Conservation (phyloP, 1,140 invertebrate species). For the Aporrectodea caliginosa region DNA sequence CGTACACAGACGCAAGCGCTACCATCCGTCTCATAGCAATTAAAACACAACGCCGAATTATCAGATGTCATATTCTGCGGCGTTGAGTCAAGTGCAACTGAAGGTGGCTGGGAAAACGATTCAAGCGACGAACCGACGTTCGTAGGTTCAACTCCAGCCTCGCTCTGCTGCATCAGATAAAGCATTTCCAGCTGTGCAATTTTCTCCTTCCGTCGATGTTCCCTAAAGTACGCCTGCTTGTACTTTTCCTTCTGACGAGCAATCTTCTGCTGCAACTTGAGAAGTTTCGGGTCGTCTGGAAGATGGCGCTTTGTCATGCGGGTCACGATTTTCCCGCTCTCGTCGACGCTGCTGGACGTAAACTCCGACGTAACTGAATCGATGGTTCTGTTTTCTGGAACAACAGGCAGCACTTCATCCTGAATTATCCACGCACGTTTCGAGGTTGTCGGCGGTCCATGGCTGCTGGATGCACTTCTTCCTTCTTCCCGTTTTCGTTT, state of each 20-base stretch:
- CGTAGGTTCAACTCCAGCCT: slow-evolving; percentile 39
- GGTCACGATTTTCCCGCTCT: slow-evolving; percentile 7
- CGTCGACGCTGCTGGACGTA: slow-evolving; percentile 26
- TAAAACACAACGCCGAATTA: slow-evolving; percentile 34
- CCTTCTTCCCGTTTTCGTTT: too few species aligned
- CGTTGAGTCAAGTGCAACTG: slow-evolving; percentile 34
- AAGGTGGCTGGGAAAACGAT: slow-evolving; percentile 42
- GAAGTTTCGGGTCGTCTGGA: slow-evolving; percentile 30
- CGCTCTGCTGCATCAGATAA: slow-evolving; percentile 41
- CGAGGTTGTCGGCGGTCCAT: too few species aligned
- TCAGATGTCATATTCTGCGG: slow-evolving; percentile 24
- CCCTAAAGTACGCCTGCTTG: not conserved
- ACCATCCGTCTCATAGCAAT: not conserved
- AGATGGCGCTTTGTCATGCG: slow-evolving; percentile 19
- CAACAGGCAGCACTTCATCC: slow-evolving; percentile 31
- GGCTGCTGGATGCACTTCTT: too few species aligned
- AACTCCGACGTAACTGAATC: slow-evolving; percentile 32
- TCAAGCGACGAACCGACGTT: slow-evolving; percentile 39
- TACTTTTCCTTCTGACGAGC: slow-evolving; percentile 31
- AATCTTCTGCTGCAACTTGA: slow-evolving; percentile 33
- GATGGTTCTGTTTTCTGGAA: slow-evolving; percentile 37
- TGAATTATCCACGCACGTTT: slow-evolving; percentile 27
- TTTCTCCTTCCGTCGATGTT: slow-evolving; percentile 43
- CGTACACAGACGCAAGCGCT: not conserved
- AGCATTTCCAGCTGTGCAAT: slow-evolving; percentile 46